phyloP scores from a whole-genome alignment of 2,113 vertebrate genomes.

The Smithornis capensis region DNA sequence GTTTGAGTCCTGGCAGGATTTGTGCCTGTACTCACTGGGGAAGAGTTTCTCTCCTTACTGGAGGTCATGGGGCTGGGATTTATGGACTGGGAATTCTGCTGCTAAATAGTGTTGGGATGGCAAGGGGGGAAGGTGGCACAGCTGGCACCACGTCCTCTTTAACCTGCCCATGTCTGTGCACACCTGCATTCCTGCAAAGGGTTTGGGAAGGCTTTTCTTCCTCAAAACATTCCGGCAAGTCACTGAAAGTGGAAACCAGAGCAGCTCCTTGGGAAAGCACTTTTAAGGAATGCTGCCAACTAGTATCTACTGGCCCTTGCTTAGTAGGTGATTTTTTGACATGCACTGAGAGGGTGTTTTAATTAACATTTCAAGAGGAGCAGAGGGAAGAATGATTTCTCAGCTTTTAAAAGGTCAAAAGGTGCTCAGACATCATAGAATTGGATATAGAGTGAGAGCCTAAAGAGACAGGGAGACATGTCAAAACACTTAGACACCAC shows the following conservation, averaged over 20 bases:
- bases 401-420: constrained; percentile 14
- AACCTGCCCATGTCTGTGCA: not conserved
- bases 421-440: not conserved
- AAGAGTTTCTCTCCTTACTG: not conserved
- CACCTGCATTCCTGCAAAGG: not conserved
- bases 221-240: not conserved
- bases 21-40: not conserved
- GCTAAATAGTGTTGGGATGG: not conserved
- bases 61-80: not conserved
- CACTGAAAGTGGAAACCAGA: not conserved
- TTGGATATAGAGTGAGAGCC: not conserved
- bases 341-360: not conserved
- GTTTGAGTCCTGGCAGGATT: not conserved
- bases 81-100: not conserved
- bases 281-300: constrained; percentile 55
- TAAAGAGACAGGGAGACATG: constrained; percentile 23
- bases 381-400: not conserved
- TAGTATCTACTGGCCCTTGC: constrained; percentile 46
- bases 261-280: not conserved
- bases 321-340: constrained; percentile 13
- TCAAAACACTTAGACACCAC: not conserved
- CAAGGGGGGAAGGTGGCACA: not conserved
- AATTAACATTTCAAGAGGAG: constrained; percentile 5
- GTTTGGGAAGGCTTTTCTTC: not conserved
- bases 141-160: not conserved